Evolutionary conservation across 1,140 invertebrate genomes (phyloP).

Genomic region (Drosophila nasuta): DNA sequence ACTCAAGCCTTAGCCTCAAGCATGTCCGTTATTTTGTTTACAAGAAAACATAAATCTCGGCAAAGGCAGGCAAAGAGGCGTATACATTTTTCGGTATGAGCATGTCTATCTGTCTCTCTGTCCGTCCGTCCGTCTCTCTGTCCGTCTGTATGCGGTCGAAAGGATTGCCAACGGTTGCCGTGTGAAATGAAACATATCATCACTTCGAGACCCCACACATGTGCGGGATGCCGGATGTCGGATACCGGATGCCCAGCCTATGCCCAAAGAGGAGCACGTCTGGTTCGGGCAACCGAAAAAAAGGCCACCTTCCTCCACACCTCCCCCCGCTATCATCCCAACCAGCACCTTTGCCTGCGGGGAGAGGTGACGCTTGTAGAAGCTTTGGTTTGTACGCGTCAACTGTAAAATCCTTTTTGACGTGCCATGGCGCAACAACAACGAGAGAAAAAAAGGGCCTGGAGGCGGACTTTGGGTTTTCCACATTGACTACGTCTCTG

Average conservation of each 20-base stretch:
- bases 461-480: not conserved
- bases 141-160: conserved; percentile 75
- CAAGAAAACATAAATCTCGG: conserved; percentile 82
- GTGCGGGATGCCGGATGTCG: conserved; percentile 46
- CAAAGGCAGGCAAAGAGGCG: conserved; percentile 16
- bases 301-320: conserved; percentile 20
- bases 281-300: conserved; percentile 29
- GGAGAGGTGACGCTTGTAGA: conserved; percentile 12
- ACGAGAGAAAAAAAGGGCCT: not conserved
- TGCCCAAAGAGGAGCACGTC: conserved; percentile 35
- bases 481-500: conserved; percentile 36
- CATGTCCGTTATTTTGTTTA: conserved; percentile 83
- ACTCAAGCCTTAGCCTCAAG: conserved; percentile 54
- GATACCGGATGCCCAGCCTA: conserved; percentile 46
- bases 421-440: conserved; percentile 48
- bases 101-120: conserved; percentile 50
- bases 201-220: conserved; percentile 58
- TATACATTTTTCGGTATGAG: conserved; percentile 38
- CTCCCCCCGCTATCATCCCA: not conserved
- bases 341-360: too few species aligned
- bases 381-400: conserved; percentile 79
- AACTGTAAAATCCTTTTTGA: conserved; percentile 83
- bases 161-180: conserved; percentile 73
- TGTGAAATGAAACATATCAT: conserved; percentile 84
- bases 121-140: conserved; percentile 30